Conservation (phyloP, 92 coral and sea anemone species). For the Plumapathes pennacea region DNA sequence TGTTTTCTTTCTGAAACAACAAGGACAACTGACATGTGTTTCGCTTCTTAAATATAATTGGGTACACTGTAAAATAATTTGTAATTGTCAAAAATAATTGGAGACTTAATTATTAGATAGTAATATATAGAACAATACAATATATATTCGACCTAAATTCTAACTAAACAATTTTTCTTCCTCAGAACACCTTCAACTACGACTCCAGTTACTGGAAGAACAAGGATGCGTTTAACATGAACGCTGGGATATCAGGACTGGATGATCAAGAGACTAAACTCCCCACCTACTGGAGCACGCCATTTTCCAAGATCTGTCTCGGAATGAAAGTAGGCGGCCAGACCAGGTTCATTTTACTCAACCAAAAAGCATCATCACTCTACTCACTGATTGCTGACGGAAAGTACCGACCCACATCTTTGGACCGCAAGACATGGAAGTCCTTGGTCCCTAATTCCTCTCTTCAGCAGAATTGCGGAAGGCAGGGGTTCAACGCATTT, state of each 20-base stretch:
- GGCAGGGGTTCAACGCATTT: not conserved
- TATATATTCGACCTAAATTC: too few species aligned
- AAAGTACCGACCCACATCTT: not conserved
- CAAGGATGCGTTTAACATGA: not conserved
- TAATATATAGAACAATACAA: too few species aligned
- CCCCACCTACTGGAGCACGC: slow-evolving; percentile 1
- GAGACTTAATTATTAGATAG: too few species aligned
- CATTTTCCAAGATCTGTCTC: slow-evolving; percentile 1
- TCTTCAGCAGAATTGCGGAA: not conserved
- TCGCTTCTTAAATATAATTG: too few species aligned
- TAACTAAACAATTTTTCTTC: too few species aligned
- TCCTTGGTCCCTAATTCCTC: slow-evolving; percentile 4
- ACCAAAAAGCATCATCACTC: not conserved
- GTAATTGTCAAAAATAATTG: too few species aligned
- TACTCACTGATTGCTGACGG: slow-evolving; percentile 1
- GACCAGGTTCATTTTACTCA: slow-evolving; percentile 1
- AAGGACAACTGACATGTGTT: too few species aligned
- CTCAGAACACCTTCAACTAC: too few species aligned
- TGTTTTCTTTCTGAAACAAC: too few species aligned
- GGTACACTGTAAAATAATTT: too few species aligned
- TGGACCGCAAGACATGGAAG: not conserved
- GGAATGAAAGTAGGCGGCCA: not conserved
- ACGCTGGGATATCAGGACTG: not conserved
- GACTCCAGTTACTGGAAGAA: too few species aligned
- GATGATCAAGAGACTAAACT: slow-evolving; percentile 7